Evolutionary conservation across 2,113 vertebrate genomes (phyloP), one percentile per base, ranked within the genome.

Genomic region (Dipodomys merriami): DNA sequence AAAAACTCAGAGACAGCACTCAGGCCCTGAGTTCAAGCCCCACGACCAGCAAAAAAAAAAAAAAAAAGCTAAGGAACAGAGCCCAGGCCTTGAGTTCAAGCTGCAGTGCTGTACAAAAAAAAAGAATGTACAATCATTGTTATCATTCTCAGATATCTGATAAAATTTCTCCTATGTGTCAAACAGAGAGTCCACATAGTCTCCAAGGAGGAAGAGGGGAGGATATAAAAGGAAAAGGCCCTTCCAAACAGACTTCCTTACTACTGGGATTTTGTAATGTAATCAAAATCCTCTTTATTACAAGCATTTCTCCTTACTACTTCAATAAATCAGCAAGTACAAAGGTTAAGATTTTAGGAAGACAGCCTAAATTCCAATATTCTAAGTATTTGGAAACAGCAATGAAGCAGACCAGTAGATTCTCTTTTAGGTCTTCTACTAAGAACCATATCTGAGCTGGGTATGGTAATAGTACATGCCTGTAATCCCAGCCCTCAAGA

Each of bases 311-410:
- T 67, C 69, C 18, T 67, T 84, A 60, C 44, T 92, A 22, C 49
- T 88, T 60, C 19, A 57, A 33, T 76, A 94, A 92, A 65, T 79
- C 49, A 90, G 53, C 44, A 71, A 89, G 77, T 57, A 86, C 16
- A 25, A 83, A 92, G 33, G 79, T 86, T 80, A 88, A 86, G 53
- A 82, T 72, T 57, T 67, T 82, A 44, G 83, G 78, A 86, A 72
- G 25, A 68, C 8, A 73, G 71, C 7, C 25, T n/a, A 93, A 5
- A 88, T 83, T 80, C 68, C 33, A 88, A 44, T 68, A n/a, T n/a
- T 33, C 1, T 60, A 60, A 88, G 6, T 78, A 83, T 73, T 29
- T 84, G 73, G 25, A 76, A 27, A 65, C 15, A 19, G 22, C 62
- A 67, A 22, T 25, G 57, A 44, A 80, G 7, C 64, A 18, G 23